Evolutionary conservation across 2,113 vertebrate genomes (phyloP), one percentile per base, ranked within the genome.

Genomic region (Pyxicephalus adspersus): DNA sequence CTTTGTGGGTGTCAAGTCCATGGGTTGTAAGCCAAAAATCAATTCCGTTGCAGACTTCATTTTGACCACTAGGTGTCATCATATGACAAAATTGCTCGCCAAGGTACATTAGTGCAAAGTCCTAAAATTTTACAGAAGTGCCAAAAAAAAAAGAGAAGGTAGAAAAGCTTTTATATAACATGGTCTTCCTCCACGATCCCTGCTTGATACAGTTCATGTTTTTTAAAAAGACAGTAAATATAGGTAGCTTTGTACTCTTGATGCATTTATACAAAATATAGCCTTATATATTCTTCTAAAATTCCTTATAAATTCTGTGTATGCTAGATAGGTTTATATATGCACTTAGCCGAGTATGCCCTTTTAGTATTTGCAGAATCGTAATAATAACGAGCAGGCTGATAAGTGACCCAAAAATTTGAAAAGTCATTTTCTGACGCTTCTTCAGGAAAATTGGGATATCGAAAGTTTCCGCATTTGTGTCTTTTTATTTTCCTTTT

Each of bases 331-430:
- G 28, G 80, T 58, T 65, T 66, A 65, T 58, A 74, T 74, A 65
- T 58, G 63, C 63, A 75, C 18, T 4, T 75, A 74, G 70, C 61
- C 13, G 79, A 23, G 74, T 81, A 81, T 57, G 64, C 64, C 2
- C 6, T 74, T 34, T 64, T 74, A 74, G 60, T n/a, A 65, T 65
- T 28, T 57, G 67, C 66, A 65, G 52, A 13, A n/a, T 20, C 22
- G 23, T 38, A 79, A 29, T 63, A 8, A 51, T 55, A 70, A 64
- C 64, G 8, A 83, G 79, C 57, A 71, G n/a, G 64, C 23, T 16
- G 75, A 91, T 87, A 84, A 64, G 81, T 85, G 87, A 85, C 89
- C 87, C 80, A 74, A 90, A 92, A 92, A 87, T 89, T 45, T 74
- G 84, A 0, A 13, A 89, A 88, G 57, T 92, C 83, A 90, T 89